Conservation (phyloP, 2,888 invertebrate species). For the Thymelicus lineola region DNA sequence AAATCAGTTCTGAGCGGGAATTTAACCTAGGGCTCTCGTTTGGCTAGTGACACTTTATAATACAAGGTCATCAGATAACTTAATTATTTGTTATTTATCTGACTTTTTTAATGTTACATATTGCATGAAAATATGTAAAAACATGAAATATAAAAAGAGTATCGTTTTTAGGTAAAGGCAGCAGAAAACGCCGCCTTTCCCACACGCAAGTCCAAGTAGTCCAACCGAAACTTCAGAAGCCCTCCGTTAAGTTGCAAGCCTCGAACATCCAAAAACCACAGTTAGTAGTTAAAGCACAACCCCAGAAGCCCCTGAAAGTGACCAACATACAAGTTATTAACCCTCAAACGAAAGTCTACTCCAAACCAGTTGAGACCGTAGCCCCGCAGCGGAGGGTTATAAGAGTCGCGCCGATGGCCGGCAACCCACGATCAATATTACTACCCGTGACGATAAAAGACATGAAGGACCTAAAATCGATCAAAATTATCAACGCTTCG, state of each 20-base stretch:
- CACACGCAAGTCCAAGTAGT: slow-evolving; percentile 66
- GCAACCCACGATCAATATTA: slow-evolving; percentile 87
- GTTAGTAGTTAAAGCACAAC: slow-evolving; percentile 75
- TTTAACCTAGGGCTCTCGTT: no score
- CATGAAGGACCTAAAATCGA: slow-evolving; percentile 89
- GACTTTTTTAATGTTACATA: no score
- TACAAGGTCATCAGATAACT: no score
- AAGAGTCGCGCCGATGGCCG: slow-evolving; percentile 77
- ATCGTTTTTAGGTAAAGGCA: slow-evolving; percentile 63
- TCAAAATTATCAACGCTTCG: slow-evolving; percentile 89
- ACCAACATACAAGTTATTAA: slow-evolving; percentile 76
- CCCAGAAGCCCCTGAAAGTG: slow-evolving; percentile 74
- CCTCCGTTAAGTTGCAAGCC: slow-evolving; percentile 62
- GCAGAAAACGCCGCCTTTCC: slow-evolving; percentile 77
- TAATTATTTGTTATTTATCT: no score
- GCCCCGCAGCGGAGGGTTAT: slow-evolving; percentile 76
- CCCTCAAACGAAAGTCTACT: slow-evolving; percentile 74
- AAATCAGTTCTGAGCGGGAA: no score
- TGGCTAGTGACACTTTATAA: no score
- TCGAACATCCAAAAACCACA: slow-evolving; percentile 69
- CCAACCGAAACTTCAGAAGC: slow-evolving; percentile 76
- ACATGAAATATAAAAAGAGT: background rate
- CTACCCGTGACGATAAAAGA: slow-evolving; percentile 89
- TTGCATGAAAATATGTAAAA: no score
- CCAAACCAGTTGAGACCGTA: slow-evolving; percentile 75